phyloP scores from a whole-genome alignment of 2,113 vertebrate species.

The Eptesicus fuscus region DNA sequence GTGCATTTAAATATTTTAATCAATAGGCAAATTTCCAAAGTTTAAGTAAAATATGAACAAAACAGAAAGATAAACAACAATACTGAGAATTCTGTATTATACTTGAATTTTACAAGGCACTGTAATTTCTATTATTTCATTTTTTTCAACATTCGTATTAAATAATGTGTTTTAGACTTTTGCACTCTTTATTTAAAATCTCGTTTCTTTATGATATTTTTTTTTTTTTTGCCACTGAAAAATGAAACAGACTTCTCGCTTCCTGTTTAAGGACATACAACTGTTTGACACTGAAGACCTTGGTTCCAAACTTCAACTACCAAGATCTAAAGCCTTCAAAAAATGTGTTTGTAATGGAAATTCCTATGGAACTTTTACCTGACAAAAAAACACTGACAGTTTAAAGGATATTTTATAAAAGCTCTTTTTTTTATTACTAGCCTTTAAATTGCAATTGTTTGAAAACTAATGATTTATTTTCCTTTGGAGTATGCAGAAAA shows the following conservation, averaged over 20 bases:
- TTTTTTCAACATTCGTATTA: neutral
- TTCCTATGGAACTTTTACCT: conserved; percentile 17
- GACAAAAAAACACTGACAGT: conserved; percentile 12
- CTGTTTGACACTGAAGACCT: neutral
- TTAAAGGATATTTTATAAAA: conserved; percentile 31
- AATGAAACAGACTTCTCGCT: neutral
- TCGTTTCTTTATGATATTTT: neutral
- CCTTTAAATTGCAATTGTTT: conserved; percentile 7
- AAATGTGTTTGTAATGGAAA: conserved; percentile 47
- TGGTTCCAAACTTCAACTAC: conserved; percentile 19
- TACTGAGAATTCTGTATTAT: neutral
- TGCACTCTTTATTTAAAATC: conserved; percentile 1
- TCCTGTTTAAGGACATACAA: conserved; percentile 37
- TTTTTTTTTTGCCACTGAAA: conserved; percentile 28
- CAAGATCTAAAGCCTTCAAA: conserved; percentile 33
- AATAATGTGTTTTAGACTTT: neutral
- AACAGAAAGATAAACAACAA: neutral
- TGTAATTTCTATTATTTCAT: neutral
- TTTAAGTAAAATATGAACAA: neutral
- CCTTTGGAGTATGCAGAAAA: neutral
- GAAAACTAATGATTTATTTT: conserved; percentile 49
- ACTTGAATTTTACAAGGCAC: neutral
- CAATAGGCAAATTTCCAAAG: neutral
- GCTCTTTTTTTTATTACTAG: neutral
- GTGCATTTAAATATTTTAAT: conserved; percentile 30